Percentiles rank a stretch among this genome's conserved stretches.
These are phyloP conservation scores for Synanthedon andrenaeformis DNA, from an alignment of 2,888 invertebrate species.

Conservation along the genomic window DNA sequence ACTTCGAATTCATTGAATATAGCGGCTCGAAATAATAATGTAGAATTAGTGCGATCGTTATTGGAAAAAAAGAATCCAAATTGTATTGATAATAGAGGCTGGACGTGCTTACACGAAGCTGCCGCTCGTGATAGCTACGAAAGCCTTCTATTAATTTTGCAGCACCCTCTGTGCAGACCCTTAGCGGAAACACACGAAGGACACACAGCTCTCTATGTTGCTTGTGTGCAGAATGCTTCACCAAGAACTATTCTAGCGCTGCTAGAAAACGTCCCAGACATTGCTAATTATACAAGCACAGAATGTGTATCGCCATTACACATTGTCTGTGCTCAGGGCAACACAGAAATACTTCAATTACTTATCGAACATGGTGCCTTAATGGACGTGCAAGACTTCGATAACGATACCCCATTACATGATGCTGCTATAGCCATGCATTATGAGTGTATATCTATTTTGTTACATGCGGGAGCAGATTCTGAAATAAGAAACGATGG, in stretches of 20 bases:
- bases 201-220: conserved; percentile 58
- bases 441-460: conserved; percentile 30
- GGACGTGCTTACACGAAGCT: conserved; percentile 67
- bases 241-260: conserved; percentile 39
- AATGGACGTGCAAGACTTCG: conserved; percentile 55
- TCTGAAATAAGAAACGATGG: conserved; percentile 46
- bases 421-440: conserved; percentile 44
- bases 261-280: conserved; percentile 40
- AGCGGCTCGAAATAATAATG: conserved; percentile 54
- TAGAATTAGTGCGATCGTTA: conserved; percentile 33
- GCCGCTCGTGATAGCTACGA: conserved; percentile 52
- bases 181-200: conserved; percentile 59
- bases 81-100: conserved; percentile 62
- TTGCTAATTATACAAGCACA: conserved; percentile 54
- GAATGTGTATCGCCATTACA: conserved; percentile 61
- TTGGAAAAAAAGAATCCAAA: conserved; percentile 57
- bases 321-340: conserved; percentile 46
- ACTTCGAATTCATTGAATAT: conserved; percentile 55
- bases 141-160: conserved; percentile 40
- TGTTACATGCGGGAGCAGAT: conserved; percentile 54
- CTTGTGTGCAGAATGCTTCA: conserved; percentile 43
- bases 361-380: conserved; percentile 50
- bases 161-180: conserved; percentile 36
- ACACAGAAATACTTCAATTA: conserved; percentile 41
- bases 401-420: conserved; percentile 61